Evolutionary conservation across 2,888 invertebrate species (phyloP).

Genomic region (Eilema sororculum): DNA sequence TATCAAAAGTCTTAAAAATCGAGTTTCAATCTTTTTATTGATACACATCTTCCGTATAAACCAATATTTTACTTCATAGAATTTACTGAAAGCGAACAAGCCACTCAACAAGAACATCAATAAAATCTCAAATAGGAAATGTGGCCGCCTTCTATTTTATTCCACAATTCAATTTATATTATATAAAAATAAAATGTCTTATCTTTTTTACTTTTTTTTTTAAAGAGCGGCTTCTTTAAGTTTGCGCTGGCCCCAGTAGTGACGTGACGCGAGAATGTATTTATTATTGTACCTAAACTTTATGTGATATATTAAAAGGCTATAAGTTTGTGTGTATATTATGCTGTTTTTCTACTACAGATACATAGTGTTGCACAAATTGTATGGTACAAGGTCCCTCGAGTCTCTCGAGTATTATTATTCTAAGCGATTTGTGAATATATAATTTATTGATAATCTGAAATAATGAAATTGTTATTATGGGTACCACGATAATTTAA

Average conservation of each 20-base stretch:
- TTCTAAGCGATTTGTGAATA: constrained; percentile 47
- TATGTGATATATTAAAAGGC: constrained; percentile 80
- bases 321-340: constrained; percentile 71
- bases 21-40: neutral
- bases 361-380: constrained; percentile 51
- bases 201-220: constrained; percentile 50
- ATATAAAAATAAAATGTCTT: constrained; percentile 48
- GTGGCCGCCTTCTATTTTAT: constrained; percentile 62
- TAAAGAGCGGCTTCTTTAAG: constrained; percentile 59
- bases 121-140: constrained; percentile 67
- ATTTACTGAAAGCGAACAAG: constrained; percentile 67
- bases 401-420: constrained; percentile 38
- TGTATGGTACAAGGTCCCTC: constrained; percentile 28
- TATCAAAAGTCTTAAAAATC: neutral
- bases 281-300: constrained; percentile 72
- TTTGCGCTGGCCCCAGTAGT: constrained; percentile 67
- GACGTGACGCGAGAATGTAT: constrained; percentile 62
- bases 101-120: constrained; percentile 54
- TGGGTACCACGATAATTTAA: constrained; percentile 25
- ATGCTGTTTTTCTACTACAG: constrained; percentile 57
- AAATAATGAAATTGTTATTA: constrained; percentile 23
- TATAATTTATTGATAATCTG: constrained; percentile 28
- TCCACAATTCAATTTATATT: constrained; percentile 52
- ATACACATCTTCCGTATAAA: neutral
- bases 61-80: constrained; percentile 7